phyloP scores from a whole-genome alignment of 2,888 invertebrate species.

The Brenthis ino region DNA sequence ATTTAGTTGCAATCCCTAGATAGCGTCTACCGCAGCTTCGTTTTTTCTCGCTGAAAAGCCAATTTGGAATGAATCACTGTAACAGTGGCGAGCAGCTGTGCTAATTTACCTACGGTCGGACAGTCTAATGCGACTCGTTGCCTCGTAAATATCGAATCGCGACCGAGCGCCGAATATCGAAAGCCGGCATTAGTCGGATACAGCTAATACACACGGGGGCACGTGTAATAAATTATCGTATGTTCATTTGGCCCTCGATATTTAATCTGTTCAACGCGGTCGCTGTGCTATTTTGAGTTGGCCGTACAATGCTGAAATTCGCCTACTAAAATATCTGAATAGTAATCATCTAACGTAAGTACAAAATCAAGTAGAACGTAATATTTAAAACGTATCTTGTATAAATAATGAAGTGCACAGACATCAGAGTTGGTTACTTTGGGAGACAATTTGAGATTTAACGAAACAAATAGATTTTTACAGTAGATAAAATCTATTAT shows the following conservation, averaged over 20 bases:
- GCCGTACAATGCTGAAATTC: slow-evolving; percentile 25
- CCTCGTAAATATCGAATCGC: slow-evolving; percentile 80
- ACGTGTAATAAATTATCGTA: slow-evolving; percentile 78
- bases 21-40: slow-evolving; percentile 59
- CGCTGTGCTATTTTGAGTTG: slow-evolving; percentile 34
- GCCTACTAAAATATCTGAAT: neutral
- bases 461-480: neutral
- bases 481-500: neutral
- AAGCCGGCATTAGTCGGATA: slow-evolving; percentile 82
- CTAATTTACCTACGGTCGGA: slow-evolving; percentile 82
- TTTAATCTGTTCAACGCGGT: slow-evolving; percentile 75
- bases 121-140: slow-evolving; percentile 80
- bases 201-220: slow-evolving; percentile 81
- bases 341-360: neutral
- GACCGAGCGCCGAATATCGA: slow-evolving; percentile 81
- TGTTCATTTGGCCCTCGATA: slow-evolving; percentile 80
- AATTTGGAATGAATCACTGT: slow-evolving; percentile 82
- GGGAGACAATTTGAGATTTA: neutral
- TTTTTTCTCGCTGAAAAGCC: slow-evolving; percentile 80
- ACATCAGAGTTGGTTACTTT: no score
- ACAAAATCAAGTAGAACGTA: neutral
- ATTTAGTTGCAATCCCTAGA: slow-evolving; percentile 71
- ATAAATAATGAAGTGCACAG: no score
- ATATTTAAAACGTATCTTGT: no score
- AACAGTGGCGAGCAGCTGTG: slow-evolving; percentile 81